Base-by-base conservation (phyloP, 1,140 invertebrate species). In the Macrotrachela quadricornifera region DNA sequence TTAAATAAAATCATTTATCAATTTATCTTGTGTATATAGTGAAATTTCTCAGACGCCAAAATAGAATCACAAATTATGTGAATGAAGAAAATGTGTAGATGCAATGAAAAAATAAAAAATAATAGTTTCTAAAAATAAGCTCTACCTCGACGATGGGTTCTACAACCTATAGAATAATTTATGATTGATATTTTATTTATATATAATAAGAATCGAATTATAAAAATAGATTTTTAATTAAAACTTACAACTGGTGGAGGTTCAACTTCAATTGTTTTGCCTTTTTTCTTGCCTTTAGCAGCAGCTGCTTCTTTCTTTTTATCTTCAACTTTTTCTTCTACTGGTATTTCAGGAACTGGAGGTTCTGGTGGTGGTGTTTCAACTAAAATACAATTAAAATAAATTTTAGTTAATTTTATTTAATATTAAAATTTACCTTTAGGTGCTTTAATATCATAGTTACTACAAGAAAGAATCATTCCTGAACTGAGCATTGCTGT, bases 241-340 rank as follows among this genome's bases (percentile, higher is more conserved):
- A 30, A 39, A 37, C 12, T 51, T 51, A 51, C 49, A 0, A 42
- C 41, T 21, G 44, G 41, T 37, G 49, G 49, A 37, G 49, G 37
- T 30, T 30, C 21, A 30, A 30, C 21, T 30, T 30, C 21, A 30
- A 30, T 8, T 15, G 11, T 18, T 12, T 51, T 39, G 16, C 39
- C 49, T 45, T 51, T 51, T 51, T 51, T 51, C 11, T 12, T n/a
- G 10, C 49, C 42, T 37, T 51, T 51, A 44, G 37, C 44, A 6
- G 3, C 39, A 41, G 1, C 8, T 1, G 16, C 8, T n/a, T 17
- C 10, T 37, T 13, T 16, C 37, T 51, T 51, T 45, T 51, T 51
- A 1, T 14, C 21, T 37, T n/a, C n/a, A 16, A 38, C 44, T 45
- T 12, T 10, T 15, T 51, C 49, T 4, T 50, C 49, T 3, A 16